Conservation (phyloP, 2,113 vertebrate genomes). For the Cyprinodon brontotheroides region DNA sequence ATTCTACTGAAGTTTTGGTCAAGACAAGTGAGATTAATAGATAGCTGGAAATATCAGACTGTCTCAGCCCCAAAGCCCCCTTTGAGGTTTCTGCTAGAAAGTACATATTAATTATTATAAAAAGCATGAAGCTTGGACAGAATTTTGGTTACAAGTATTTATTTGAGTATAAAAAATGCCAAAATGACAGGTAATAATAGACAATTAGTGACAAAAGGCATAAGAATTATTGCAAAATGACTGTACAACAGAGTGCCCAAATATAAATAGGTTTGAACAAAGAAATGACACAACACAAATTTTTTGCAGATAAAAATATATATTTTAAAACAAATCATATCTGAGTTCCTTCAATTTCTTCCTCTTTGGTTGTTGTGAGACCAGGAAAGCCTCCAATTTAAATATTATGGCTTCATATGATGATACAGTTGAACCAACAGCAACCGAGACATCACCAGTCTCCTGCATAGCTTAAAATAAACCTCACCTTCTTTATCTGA, state of each 20-base stretch:
- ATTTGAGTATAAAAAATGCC: slow-evolving; percentile 47
- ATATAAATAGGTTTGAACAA: slow-evolving; percentile 55
- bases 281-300: slow-evolving; percentile 11
- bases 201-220: slow-evolving; percentile 33
- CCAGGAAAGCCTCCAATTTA: slow-evolving; percentile 15
- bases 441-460: slow-evolving; percentile 21
- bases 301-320: not conserved
- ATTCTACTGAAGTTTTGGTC: no score
- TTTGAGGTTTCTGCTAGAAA: no score
- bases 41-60: no score
- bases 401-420: slow-evolving; percentile 60
- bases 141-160: slow-evolving; percentile 42
- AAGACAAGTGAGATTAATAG: no score
- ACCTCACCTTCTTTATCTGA: slow-evolving; percentile 2
- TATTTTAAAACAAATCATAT: slow-evolving; percentile 27
- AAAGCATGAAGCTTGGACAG: no score
- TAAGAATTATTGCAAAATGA: slow-evolving; percentile 47
- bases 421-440: slow-evolving; percentile 13
- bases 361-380: slow-evolving; percentile 44
- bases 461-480: slow-evolving; percentile 38
- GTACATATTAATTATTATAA: no score
- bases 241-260: slow-evolving; percentile 43
- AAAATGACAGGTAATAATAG: slow-evolving; percentile 27
- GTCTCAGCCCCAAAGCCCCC: no score
- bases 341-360: slow-evolving; percentile 12